Evolutionary conservation across 2,113 vertebrate genomes (phyloP).

Genomic region (Panurus biarmicus): DNA sequence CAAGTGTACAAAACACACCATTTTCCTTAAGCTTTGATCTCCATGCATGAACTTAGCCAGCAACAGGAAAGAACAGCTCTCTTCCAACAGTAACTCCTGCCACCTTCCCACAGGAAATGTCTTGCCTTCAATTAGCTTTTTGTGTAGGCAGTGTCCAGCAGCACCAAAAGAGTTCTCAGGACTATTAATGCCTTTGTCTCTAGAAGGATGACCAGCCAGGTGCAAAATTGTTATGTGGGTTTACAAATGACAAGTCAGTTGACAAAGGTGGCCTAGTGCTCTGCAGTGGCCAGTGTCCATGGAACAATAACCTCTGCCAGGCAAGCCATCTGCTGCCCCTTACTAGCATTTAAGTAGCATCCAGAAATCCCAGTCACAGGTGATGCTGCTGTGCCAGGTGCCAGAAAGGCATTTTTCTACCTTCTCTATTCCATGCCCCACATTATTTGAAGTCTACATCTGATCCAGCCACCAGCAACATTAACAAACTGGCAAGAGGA

Average conservation of each 20-base stretch:
- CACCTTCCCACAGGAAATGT: background rate
- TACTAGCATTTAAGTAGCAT: background rate
- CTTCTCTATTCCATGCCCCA: background rate
- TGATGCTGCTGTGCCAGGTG: background rate
- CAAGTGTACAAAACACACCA: background rate
- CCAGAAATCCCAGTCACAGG: background rate
- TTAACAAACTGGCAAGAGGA: background rate
- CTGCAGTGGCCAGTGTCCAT: background rate
- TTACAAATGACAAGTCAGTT: background rate
- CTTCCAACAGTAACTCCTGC: background rate
- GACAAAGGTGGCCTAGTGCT: background rate
- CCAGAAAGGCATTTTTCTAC: background rate
- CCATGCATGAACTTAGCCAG: background rate
- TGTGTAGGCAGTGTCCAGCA: background rate
- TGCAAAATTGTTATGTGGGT: background rate
- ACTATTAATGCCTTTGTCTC: background rate
- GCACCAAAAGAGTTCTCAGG: background rate
- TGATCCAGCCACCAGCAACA: background rate
- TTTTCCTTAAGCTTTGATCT: background rate
- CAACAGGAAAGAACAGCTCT: background rate
- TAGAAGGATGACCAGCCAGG: background rate
- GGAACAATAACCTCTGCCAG: background rate
- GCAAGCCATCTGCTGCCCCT: background rate
- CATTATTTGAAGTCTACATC: background rate
- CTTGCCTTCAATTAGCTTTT: background rate